phyloP scores from a whole-genome alignment of 2,797 vertebrate species.

The Percopsis omiscomaycus region DNA sequence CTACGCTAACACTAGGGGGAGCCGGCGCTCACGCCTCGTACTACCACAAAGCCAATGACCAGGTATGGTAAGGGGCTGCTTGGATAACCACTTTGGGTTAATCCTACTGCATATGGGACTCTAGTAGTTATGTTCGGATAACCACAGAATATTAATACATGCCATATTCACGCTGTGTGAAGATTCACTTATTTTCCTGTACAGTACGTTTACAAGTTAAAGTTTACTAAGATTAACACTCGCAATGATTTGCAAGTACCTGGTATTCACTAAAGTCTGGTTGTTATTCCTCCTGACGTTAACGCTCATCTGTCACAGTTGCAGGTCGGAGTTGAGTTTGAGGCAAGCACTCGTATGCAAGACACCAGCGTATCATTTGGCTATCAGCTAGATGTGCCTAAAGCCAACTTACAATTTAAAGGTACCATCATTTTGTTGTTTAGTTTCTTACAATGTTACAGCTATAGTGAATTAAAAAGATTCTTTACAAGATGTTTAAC shows the following conservation, averaged over 20 bases:
- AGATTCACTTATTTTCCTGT: too few relatives aligned
- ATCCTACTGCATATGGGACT: not conserved
- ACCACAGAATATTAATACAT: not conserved
- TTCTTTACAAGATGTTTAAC: too few relatives aligned
- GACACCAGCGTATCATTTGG: conserved; percentile 87
- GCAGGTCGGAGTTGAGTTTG: conserved; percentile 89
- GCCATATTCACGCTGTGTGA: too few relatives aligned
- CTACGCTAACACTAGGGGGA: conserved; percentile 85
- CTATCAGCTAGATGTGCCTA: conserved; percentile 88
- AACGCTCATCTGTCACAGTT: conserved; percentile 69
- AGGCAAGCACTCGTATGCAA: conserved; percentile 85
- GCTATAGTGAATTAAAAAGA: too few relatives aligned
- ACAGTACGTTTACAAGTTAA: too few relatives aligned
- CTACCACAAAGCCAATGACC: conserved; percentile 90
- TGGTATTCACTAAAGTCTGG: too few relatives aligned
- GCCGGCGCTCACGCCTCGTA: conserved; percentile 87
- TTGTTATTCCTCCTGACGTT: not conserved
- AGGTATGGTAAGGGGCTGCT: conserved; percentile 67
- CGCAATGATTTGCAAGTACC: too few relatives aligned
- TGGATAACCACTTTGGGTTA: not conserved
- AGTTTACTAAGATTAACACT: too few relatives aligned
- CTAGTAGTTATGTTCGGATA: not conserved
- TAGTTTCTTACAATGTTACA: not conserved
- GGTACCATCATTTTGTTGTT: conserved; percentile 62
- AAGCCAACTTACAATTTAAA: conserved; percentile 89